These are phyloP conservation scores for Fringilla coelebs DNA, from an alignment of 2,797 vertebrate species.

Conservation along the genomic window DNA sequence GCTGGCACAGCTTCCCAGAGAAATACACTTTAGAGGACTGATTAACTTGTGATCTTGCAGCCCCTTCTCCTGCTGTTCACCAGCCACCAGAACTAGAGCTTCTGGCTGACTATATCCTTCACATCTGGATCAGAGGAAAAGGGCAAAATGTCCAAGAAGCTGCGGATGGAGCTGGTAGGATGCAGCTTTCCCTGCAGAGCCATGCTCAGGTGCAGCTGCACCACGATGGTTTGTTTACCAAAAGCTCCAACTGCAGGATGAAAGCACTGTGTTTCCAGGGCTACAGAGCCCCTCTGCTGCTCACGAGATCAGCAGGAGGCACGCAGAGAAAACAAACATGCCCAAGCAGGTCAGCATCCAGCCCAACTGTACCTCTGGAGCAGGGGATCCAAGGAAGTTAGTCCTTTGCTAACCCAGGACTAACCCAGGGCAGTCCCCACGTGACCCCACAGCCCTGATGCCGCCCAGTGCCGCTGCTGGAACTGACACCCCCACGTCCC, in stretches of 20 bases:
- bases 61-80: constrained; percentile 16
- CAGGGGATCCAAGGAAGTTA: not conserved
- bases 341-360: not conserved
- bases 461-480: not conserved
- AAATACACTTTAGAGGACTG: constrained; percentile 39
- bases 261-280: constrained; percentile 1
- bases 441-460: not conserved
- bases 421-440: too few relatives aligned
- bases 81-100: not conserved
- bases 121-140: not conserved
- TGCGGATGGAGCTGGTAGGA: rapidly evolving
- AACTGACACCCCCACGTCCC: not conserved
- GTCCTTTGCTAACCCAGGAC: not conserved
- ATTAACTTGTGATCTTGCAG: constrained; percentile 11
- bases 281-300: constrained; percentile 15
- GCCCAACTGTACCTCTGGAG: not conserved
- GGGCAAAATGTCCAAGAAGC: not conserved
- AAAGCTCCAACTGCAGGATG: not conserved
- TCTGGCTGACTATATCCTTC: not conserved
- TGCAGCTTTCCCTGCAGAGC: not conserved
- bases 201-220: not conserved
- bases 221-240: not conserved
- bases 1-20: not conserved
- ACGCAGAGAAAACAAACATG: not conserved
- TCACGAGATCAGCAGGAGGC: not conserved